Percentiles rank a stretch among this genome's conserved stretches.
Conservation (phyloP, 2,797 vertebrate genomes). For the Chaenodraco wilsoni region DNA sequence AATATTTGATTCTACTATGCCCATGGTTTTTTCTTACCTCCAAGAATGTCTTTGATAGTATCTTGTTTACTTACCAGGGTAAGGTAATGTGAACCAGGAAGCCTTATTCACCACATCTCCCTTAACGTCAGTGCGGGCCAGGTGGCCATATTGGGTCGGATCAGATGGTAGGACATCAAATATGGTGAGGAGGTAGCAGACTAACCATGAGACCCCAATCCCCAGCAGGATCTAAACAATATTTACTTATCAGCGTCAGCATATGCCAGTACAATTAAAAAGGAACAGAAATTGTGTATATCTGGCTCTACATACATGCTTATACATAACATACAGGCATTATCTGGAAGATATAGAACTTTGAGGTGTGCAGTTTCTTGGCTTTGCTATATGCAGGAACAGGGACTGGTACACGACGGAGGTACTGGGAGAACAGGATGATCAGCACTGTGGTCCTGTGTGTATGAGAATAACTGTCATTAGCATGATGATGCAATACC, state of each 20-base stretch:
- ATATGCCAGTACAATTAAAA: not conserved
- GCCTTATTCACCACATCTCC: slow-evolving; percentile 83
- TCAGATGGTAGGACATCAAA: slow-evolving; percentile 85
- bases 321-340: slow-evolving; percentile 84
- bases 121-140: slow-evolving; percentile 90
- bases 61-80: slow-evolving; percentile 85
- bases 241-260: slow-evolving; percentile 7
- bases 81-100: slow-evolving; percentile 94
- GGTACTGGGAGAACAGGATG: slow-evolving; percentile 94
- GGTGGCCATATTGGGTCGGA: slow-evolving; percentile 83
- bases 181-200: slow-evolving; percentile 89
- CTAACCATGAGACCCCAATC: slow-evolving; percentile 90
- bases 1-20: not conserved
- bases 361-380: slow-evolving; percentile 83
- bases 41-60: not conserved
- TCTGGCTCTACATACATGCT: no score
- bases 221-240: slow-evolving; percentile 89
- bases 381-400: slow-evolving; percentile 84
- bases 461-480: slow-evolving; percentile 15
- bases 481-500: slow-evolving; percentile 7
- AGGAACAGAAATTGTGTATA: not conserved
- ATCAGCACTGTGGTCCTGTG: slow-evolving; percentile 90
- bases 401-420: slow-evolving; percentile 84
- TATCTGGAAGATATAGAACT: slow-evolving; percentile 89
- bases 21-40: not conserved